phyloP scores from a whole-genome alignment of 2,888 invertebrate species.

The Diabrotica balteata region DNA sequence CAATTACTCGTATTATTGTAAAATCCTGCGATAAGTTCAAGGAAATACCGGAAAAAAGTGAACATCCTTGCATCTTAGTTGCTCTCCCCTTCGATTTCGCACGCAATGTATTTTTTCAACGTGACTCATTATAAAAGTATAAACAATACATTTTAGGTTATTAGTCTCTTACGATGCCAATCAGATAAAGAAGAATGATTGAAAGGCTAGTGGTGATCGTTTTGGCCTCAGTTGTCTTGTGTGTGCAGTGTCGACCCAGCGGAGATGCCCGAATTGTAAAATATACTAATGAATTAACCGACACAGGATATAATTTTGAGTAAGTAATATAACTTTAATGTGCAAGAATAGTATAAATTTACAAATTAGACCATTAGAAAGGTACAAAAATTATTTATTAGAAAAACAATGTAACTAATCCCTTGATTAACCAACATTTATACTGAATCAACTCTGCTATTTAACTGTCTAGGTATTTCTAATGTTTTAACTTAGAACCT shows the following conservation, averaged over 20 bases:
- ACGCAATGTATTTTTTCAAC: conserved; percentile 2
- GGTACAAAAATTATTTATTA: no score
- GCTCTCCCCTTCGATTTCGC: neutral
- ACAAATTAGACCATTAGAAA: no score
- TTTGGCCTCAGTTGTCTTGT: neutral
- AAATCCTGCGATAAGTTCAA: neutral
- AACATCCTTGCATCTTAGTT: conserved; percentile 7
- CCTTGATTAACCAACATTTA: no score
- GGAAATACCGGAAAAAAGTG: neutral
- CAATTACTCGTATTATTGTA: no score
- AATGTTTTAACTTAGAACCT: no score
- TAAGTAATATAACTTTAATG: conserved; percentile 10
- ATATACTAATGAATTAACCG: conserved; percentile 4
- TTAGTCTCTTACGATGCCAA: neutral
- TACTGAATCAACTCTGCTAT: no score
- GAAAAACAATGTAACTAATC: no score
- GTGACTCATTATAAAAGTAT: neutral
- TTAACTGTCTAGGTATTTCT: no score
- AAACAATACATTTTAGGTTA: neutral
- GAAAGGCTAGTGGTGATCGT: neutral
- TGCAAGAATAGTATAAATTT: neutral
- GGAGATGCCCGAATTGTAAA: conserved; percentile 3
- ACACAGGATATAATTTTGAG: conserved; percentile 15
- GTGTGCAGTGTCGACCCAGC: neutral
- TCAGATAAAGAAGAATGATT: conserved; percentile 1